Percentiles rank a stretch among this genome's conserved stretches.
These are phyloP conservation scores for Sphaerophoria rueppellii DNA, from an alignment of 2,888 invertebrate genomes.

Conservation along the genomic window DNA sequence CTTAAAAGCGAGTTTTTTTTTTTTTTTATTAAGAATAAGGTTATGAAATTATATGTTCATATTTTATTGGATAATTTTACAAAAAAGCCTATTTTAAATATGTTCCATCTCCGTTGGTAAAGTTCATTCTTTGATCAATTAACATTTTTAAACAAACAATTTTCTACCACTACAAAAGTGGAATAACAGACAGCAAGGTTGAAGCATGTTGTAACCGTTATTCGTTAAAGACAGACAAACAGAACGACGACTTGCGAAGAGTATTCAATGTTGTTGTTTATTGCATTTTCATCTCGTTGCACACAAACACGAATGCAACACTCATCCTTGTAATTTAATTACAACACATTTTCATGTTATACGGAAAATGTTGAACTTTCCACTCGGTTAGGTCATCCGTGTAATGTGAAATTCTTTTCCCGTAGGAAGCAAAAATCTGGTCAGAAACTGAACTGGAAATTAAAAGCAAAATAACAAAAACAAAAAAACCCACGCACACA, in stretches of 20 bases:
- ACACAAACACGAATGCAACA: constrained; percentile 39
- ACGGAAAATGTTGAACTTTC: constrained; percentile 43
- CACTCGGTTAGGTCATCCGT: constrained; percentile 45
- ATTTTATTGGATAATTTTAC: too few relatives aligned
- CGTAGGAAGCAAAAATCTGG: not conserved
- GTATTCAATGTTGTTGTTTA: constrained; percentile 44
- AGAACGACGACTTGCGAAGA: not conserved
- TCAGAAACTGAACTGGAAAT: not conserved
- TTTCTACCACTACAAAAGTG: too few relatives aligned
- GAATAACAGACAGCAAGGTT: too few relatives aligned
- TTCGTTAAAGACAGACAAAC: not conserved
- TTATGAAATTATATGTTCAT: too few relatives aligned
- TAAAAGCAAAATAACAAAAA: not conserved
- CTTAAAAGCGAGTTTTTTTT: too few relatives aligned
- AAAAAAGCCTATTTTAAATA: too few relatives aligned
- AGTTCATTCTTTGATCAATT: too few relatives aligned
- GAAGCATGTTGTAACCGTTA: too few relatives aligned
- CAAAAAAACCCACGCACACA: constrained; percentile 12
- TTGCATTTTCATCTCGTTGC: constrained; percentile 56
- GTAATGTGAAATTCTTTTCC: constrained; percentile 50
- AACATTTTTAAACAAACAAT: too few relatives aligned
- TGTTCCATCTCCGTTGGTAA: too few relatives aligned
- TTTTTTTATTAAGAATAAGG: too few relatives aligned
- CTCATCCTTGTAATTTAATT: constrained; percentile 63
- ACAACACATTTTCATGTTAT: constrained; percentile 48